phyloP scores from a whole-genome alignment of 2,113 vertebrate species.

The Callopanchax toddi region DNA sequence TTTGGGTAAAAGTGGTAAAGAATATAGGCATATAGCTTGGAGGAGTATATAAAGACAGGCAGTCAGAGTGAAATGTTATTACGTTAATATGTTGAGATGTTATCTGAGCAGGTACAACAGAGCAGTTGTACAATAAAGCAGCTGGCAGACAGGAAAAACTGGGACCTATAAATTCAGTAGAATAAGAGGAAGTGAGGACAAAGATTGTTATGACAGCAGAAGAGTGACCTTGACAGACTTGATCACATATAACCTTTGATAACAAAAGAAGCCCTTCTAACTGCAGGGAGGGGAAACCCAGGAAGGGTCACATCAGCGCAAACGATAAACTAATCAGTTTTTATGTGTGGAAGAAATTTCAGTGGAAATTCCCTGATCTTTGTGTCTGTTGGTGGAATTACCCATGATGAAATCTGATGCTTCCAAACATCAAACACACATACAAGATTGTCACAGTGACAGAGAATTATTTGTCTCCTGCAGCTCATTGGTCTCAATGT shows the following conservation, averaged over 20 bases:
- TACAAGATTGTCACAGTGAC: conserved; percentile 31
- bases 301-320: conserved; percentile 8
- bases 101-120: conserved; percentile 12
- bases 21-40: too few species aligned
- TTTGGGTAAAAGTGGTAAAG: too few species aligned
- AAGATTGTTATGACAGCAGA: conserved; percentile 34
- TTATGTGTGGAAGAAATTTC: conserved; percentile 31
- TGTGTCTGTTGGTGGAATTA: conserved; percentile 65
- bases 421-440: conserved; percentile 10
- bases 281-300: conserved; percentile 51
- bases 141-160: conserved; percentile 23
- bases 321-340: conserved; percentile 54
- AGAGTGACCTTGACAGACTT: conserved; percentile 53
- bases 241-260: conserved; percentile 47
- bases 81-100: conserved; percentile 11
- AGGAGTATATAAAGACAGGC: background rate
- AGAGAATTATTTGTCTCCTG: conserved; percentile 33
- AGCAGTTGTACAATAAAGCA: conserved; percentile 19
- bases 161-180: conserved; percentile 26
- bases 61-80: conserved; percentile 2
- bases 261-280: conserved; percentile 52
- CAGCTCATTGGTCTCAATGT: conserved; percentile 2
- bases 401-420: conserved; percentile 63
- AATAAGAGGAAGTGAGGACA: conserved; percentile 37
- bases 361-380: conserved; percentile 63